These are phyloP conservation scores for Poecilobothrus nobilitatus DNA, from an alignment of 2,888 invertebrate genomes.

Conservation along the genomic window DNA sequence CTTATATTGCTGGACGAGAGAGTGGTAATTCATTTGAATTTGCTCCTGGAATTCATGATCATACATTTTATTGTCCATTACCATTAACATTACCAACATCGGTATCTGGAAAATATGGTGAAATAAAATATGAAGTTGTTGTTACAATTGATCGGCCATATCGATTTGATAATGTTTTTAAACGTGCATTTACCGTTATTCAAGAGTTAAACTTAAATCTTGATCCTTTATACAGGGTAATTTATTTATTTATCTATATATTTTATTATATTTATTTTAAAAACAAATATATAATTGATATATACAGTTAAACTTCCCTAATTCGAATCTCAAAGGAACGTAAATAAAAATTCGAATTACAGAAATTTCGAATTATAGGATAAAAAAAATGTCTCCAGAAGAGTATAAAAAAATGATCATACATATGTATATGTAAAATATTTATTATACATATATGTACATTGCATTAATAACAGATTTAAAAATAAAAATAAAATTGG, in stretches of 20 bases:
- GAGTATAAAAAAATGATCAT: too few relatives aligned
- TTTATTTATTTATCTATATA: too few relatives aligned
- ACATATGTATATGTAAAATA: too few relatives aligned
- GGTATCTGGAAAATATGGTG: constrained; percentile 64
- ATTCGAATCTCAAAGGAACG: neutral
- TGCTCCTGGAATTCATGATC: constrained; percentile 50
- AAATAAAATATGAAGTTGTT: constrained; percentile 67
- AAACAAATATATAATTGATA: neutral
- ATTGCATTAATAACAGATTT: too few relatives aligned
- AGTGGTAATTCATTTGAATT: constrained; percentile 54
- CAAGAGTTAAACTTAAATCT: constrained; percentile 71
- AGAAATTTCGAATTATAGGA: too few relatives aligned
- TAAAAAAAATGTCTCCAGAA: too few relatives aligned
- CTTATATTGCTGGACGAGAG: constrained; percentile 25
- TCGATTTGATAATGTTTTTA: constrained; percentile 55
- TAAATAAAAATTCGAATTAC: neutral
- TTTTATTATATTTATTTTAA: neutral
- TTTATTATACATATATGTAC: too few relatives aligned
- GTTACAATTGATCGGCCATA: constrained; percentile 72
- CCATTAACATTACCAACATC: constrained; percentile 59
- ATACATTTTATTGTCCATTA: constrained; percentile 18
- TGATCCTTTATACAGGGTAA: constrained; percentile 56
- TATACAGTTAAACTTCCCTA: too few relatives aligned
- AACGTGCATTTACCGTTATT: constrained; percentile 50
- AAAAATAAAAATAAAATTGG: too few relatives aligned